A percentile compares a stretch with the other conserved stretches of the same genome.
These are phyloP conservation scores for Enteromius paludinosus DNA, from an alignment of 2,797 vertebrate species.

Conservation along the genomic window DNA sequence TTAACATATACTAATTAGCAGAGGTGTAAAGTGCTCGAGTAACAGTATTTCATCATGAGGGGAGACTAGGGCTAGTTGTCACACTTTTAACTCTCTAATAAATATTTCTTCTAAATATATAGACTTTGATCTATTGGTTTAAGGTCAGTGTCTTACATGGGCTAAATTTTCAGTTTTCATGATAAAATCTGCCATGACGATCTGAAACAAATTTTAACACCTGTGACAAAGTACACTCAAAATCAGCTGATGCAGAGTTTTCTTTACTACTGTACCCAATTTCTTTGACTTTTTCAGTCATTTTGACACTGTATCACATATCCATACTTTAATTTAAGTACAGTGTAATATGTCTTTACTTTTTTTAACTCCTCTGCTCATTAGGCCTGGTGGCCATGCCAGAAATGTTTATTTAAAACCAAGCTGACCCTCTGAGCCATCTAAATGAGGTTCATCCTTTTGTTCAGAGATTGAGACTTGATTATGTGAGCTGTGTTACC, in stretches of 20 bases:
- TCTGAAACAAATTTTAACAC: not conserved
- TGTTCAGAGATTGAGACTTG: slow-evolving; percentile 38
- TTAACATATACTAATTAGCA: not conserved
- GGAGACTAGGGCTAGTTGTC: not conserved
- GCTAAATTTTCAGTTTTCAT: not conserved
- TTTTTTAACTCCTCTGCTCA: slow-evolving; percentile 8
- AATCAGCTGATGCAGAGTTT: not conserved
- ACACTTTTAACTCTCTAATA: not conserved
- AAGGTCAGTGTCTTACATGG: not conserved
- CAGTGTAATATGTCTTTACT: not conserved
- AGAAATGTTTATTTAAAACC: slow-evolving; percentile 17
- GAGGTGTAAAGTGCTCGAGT: not conserved
- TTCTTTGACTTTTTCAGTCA: not conserved
- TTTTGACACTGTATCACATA: not conserved
- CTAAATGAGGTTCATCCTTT: slow-evolving; percentile 38
- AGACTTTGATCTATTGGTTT: not conserved
- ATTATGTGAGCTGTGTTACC: slow-evolving; percentile 65
- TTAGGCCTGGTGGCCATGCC: slow-evolving; percentile 23
- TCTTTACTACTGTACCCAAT: not conserved
- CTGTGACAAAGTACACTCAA: not conserved
- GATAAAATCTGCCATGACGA: not conserved
- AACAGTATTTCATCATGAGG: not conserved
- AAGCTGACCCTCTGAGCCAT: slow-evolving; percentile 18
- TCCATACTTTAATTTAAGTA: not conserved
- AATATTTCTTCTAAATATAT: not conserved